Evolutionary conservation across 1,140 invertebrate species (phyloP), one percentile per base, ranked within the genome.

Genomic region (Drosophila micromelanica): DNA sequence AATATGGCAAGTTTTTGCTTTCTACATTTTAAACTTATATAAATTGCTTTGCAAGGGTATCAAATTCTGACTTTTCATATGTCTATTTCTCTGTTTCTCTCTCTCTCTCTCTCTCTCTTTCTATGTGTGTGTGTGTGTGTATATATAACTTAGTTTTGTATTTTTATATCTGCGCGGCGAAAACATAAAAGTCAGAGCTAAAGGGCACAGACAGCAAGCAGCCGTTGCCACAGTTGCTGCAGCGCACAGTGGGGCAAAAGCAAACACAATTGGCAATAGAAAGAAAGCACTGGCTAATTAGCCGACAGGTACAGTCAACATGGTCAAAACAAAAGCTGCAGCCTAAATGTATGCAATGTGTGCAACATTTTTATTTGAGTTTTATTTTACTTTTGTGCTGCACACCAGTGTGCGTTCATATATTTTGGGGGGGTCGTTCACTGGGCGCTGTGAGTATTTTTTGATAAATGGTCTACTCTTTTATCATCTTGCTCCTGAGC

Each of bases 401-500:
- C 45, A 49, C 75, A 17, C 65, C 82, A 86, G 61, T 78, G 82
- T 86, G 71, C 67, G 11, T 68, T 57, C 75, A 73, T 80, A 78
- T 86, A 86, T 86, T 81, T 81, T 38, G 55, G 56, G 48, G 56
- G 48, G 55, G 57, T 69, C 65, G 42, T 42, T 62, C 57, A 64
- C 15, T 30, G 59, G 59, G 40, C 43, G 57, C 30, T 20, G 30
- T 60, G 57, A 60, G 57, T 73, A 73, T 86, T 86, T 84, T 86
- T 87, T 87, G 82, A 87, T 87, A 87, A 87, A 87, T 87, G 84
- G 79, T 73, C 84, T 69, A 75, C 84, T 89, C 84, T 87, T 87
- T 89, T 87, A 87, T 89, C 84, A 87, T 87, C 79, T 89, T 82
- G 76, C 84, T 87, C 68, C 78, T 87, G 82, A 87, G 82, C 82